Base-by-base conservation (phyloP, 2,113 vertebrate species). In the Diphyllodes magnificus region DNA sequence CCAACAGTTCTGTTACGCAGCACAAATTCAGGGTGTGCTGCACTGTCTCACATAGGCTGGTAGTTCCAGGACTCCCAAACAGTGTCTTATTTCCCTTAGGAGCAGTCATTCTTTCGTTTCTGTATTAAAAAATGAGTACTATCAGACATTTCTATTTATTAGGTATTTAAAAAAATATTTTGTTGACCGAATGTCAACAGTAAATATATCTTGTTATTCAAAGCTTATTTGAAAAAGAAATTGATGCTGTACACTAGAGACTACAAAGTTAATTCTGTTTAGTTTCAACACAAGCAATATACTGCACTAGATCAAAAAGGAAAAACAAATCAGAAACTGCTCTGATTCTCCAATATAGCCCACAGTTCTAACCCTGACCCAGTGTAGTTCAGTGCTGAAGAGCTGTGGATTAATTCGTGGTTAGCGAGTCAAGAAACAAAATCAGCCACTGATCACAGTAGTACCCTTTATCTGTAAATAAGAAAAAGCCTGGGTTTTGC, bases 191-290 rank as follows among this genome's bases (percentile, higher is more conserved):
- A 84, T 6, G 4, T 82, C 59, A 95, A 39, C 53, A 89, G 59
- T 51, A 87, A 86, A 42, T 66, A 33, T 21, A 68, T 13, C 44
- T 57, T 60, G 20, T 69, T 91, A 88, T 64, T 78, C 49, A 71
- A 92, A 93, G 71, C 30, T 59, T 54, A 66, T 75, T 86, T 88
- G 30, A 79, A 88, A 75, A 83, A 77, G 7, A 78, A 82, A 90
- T 59, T 92, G 15, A 59, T 68, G 50, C 25, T 69, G 20, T 33
- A 73, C 61, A 54, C 56, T 60, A 60, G 85, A 83, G 61, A 77
- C 81, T 80, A 92, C 79, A 83, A 89, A 80, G 69, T 47, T 69
- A 68, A 53, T 83, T 92, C 84, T 95, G 57, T 82, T 94, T 51
- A 51, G 66, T 51, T 90, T 51, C 63, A 73, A 72, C 80, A 92